phyloP scores from a whole-genome alignment of 2,888 invertebrate genomes.

The Falcaria lacertinaria region DNA sequence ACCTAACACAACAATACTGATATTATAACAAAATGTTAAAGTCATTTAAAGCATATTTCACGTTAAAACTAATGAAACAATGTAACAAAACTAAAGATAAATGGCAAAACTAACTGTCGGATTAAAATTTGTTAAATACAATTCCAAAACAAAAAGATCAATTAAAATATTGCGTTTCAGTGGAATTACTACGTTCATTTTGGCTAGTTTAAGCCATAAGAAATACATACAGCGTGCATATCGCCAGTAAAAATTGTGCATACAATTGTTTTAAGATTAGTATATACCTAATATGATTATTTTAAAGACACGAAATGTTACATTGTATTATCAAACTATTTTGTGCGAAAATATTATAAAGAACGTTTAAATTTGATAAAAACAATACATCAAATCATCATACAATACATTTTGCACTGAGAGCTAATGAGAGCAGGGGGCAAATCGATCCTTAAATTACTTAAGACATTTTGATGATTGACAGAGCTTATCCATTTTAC shows the following conservation, averaged over 20 bases:
- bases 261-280: constrained; percentile 8
- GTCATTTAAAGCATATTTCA: constrained; percentile 68
- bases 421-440: not conserved
- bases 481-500: constrained; percentile 2
- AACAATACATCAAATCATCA: not conserved
- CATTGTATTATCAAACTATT: not conserved
- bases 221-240: constrained; percentile 13
- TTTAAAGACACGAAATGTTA: not conserved
- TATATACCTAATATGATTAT: too few species aligned
- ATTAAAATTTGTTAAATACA: constrained; percentile 30
- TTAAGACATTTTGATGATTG: constrained; percentile 4
- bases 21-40: constrained; percentile 57
- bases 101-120: constrained; percentile 48
- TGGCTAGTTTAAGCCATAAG: constrained; percentile 6
- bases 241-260: constrained; percentile 19
- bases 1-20: constrained; percentile 62
- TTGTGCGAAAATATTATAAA: not conserved
- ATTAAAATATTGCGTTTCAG: too few species aligned
- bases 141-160: constrained; percentile 16
- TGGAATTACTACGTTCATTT: constrained; percentile 4
- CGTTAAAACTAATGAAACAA: constrained; percentile 65
- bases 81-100: constrained; percentile 53
- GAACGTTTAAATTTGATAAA: not conserved
- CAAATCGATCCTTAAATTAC: not conserved
- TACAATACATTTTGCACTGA: not conserved